Conservation (phyloP, 2,888 invertebrate species). For the Hesperia comma region DNA sequence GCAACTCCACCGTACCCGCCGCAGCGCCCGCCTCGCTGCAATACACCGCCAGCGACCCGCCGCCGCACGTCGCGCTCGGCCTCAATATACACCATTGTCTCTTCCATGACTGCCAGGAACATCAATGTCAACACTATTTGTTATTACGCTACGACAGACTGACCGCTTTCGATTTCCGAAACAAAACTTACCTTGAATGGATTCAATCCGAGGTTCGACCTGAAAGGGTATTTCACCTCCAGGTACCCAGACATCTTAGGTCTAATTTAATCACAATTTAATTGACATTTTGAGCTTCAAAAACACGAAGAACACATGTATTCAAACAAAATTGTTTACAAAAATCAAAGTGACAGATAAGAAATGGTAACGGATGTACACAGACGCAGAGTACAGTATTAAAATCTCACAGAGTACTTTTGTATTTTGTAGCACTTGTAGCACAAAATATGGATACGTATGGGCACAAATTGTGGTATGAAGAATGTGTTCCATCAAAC, state of each 20-base stretch:
- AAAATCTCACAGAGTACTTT: too few species aligned
- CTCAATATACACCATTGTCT: conserved; percentile 86
- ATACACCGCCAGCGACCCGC: conserved; percentile 83
- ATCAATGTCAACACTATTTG: conserved; percentile 51
- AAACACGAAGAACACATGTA: conserved; percentile 46
- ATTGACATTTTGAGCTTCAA: conserved; percentile 39
- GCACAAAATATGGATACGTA: too few species aligned
- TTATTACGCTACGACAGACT: conserved; percentile 43
- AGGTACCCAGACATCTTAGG: conserved; percentile 83
- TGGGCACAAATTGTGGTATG: too few species aligned
- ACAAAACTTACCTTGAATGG: conserved; percentile 84
- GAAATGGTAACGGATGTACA: conserved; percentile 28
- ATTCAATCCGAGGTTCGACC: conserved; percentile 84
- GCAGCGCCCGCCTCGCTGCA: conserved; percentile 78
- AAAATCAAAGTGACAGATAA: conserved; percentile 45
- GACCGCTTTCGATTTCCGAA: conserved; percentile 37
- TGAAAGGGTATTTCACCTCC: conserved; percentile 86
- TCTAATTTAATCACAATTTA: conserved; percentile 35
- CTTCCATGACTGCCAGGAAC: conserved; percentile 84
- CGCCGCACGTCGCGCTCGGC: conserved; percentile 80
- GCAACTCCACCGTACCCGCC: conserved; percentile 81
- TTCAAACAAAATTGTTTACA: conserved; percentile 50
- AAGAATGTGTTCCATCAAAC: too few species aligned
- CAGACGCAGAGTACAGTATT: too few species aligned
- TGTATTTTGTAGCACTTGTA: too few species aligned